Evolutionary conservation across 2,797 vertebrate species (phyloP), one percentile per base, ranked within the genome.

Genomic region (Eleutherodactylus coqui): DNA sequence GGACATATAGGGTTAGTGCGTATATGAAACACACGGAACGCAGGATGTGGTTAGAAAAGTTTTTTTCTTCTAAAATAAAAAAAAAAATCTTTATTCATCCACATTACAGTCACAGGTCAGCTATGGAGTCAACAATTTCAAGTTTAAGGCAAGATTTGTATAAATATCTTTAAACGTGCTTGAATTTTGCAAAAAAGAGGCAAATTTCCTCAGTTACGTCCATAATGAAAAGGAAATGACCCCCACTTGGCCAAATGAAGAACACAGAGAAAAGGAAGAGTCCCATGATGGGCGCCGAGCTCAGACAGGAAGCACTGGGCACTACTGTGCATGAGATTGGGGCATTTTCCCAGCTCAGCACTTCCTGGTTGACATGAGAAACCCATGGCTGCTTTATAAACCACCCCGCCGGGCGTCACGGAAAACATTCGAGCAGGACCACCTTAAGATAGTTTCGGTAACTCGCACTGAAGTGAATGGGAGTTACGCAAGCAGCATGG

Each of bases 91-190:
- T 78, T 11, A 62, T 53, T n/a, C 27, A 10, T 83, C n/a, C 83
- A 79, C 47, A 34, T 82, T 36, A 53, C 51, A 80, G 29, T 36
- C 41, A 64, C 7, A 41, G 58, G 73, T 76, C 19, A 6, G 17
- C 17, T 19, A 64, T 75, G 24, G 34, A 41, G 72, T 45, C 4
- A 0, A 19, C 53, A 41, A 5, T 24, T 62, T 75, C 84, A 80
- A n/a, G 47, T 73, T 82, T 76, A 82, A 86, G 79, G 85, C 85
- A 82, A 70, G 11, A 62, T 41, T 45, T 2, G 27, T 45, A n/a
- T 29, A 13, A 53, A 21, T 45, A 49, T 53, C 49, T 34, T 16
- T 29, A 41, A 55, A 70, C 75, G 84, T 86, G 84, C 67, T 80
- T 85, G 21, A 79, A 43, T n/a, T 58, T n/a, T 62, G 5, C 21